Conservation (phyloP, 2,888 invertebrate genomes). For the Odontomyia ornata region DNA sequence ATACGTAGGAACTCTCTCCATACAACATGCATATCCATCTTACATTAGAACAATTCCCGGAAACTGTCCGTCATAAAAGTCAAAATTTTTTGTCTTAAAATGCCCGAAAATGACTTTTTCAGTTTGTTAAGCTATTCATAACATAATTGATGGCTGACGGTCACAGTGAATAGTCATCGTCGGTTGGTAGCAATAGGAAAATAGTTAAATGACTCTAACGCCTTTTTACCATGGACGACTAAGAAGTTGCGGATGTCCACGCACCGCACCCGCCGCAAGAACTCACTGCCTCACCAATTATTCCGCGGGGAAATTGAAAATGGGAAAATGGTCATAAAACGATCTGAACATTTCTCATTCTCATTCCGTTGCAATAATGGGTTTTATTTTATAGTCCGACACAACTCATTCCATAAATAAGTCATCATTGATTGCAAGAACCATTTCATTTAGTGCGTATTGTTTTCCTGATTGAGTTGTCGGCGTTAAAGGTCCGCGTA, state of each 20-base stretch:
- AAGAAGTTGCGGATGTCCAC: not conserved
- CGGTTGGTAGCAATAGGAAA: constrained; percentile 25
- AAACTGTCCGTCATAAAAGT: constrained; percentile 41
- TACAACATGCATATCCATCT: too few relatives aligned
- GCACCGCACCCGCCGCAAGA: not conserved
- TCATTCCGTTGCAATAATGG: constrained; percentile 7
- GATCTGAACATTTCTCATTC: constrained; percentile 22
- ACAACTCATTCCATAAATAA: constrained; percentile 34
- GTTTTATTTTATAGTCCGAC: constrained; percentile 1
- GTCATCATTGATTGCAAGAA: constrained; percentile 13
- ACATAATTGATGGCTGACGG: constrained; percentile 35
- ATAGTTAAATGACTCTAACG: constrained; percentile 36
- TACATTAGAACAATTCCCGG: constrained; percentile 33
- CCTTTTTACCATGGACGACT: constrained; percentile 3
- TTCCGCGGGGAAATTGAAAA: constrained; percentile 29
- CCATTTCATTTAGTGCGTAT: constrained; percentile 12
- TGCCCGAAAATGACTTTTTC: constrained; percentile 15
- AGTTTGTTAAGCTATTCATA: constrained; percentile 28
- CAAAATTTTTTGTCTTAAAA: constrained; percentile 10
- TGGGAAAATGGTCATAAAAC: constrained; percentile 7
- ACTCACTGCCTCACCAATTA: not conserved
- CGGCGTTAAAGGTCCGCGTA: not conserved
- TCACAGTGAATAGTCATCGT: constrained; percentile 39
- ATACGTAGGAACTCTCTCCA: not conserved
- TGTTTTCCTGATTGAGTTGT: constrained; percentile 36